Percentiles rank a stretch among this genome's conserved stretches.
Evolutionary conservation across 2,113 vertebrate species (phyloP).

Genomic region (Delphinus delphis): DNA sequence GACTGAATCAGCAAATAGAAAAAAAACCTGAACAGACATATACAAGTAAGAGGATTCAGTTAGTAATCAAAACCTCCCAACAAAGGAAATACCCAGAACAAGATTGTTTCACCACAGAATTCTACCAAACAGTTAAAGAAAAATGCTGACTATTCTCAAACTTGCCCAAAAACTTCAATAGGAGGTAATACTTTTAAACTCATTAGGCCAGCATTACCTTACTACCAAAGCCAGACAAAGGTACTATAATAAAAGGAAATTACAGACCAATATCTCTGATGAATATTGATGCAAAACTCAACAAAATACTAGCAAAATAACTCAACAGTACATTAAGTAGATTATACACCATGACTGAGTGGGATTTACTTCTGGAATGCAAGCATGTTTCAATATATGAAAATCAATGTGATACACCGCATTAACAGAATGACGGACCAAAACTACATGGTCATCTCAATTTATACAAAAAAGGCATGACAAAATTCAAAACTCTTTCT

Average conservation of each 20-base stretch:
- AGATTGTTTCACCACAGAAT: background rate
- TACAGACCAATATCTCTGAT: background rate
- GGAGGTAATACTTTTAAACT: background rate
- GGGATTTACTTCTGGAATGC: background rate
- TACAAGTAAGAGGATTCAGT: background rate
- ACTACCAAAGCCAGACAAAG: background rate
- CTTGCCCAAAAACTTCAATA: background rate
- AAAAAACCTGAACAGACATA: background rate
- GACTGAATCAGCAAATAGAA: background rate
- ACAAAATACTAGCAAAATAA: background rate
- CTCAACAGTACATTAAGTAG: background rate
- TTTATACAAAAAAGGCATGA: background rate
- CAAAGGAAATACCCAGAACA: background rate
- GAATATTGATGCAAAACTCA: background rate
- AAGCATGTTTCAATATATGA: background rate
- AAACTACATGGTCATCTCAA: background rate
- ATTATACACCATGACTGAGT: background rate
- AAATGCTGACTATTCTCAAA: background rate
- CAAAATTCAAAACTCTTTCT: background rate
- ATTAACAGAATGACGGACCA: background rate
- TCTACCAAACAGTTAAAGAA: background rate
- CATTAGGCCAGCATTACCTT: background rate
- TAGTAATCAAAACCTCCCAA: background rate
- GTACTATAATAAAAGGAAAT: background rate
- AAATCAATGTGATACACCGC: background rate